These are phyloP conservation scores for Allacma fusca DNA, from an alignment of 2,888 invertebrate genomes.

Conservation along the genomic window DNA sequence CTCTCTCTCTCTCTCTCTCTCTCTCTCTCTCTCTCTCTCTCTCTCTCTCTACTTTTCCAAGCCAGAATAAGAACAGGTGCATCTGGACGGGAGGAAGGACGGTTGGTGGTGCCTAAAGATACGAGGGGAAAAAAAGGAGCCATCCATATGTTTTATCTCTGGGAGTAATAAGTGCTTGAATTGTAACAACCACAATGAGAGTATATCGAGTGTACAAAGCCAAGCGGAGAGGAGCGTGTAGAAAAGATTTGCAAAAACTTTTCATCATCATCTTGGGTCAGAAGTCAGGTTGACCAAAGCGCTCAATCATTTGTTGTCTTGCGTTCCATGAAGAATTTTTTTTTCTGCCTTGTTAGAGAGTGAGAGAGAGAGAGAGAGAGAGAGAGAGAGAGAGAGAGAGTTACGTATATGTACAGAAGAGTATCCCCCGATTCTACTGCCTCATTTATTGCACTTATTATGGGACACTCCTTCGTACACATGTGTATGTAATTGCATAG, in stretches of 20 bases:
- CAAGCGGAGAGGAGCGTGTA: neutral
- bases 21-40: constrained; percentile 13
- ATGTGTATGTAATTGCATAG: constrained; percentile 17
- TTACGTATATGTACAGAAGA: neutral
- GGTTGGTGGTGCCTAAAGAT: neutral
- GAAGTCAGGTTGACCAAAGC: constrained; percentile 29
- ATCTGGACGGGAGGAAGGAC: constrained; percentile 24
- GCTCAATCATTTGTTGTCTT: constrained; percentile 41
- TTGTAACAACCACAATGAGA: neutral
- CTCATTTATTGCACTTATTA: constrained; percentile 35
- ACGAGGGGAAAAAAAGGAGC: neutral
- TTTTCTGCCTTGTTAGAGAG: constrained; percentile 18
- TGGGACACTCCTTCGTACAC: constrained; percentile 33
- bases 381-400: no score
- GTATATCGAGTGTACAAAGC: neutral
- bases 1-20: constrained; percentile 26
- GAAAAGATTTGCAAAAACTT: constrained; percentile 27
- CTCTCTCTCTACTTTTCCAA: neutral
- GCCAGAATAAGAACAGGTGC: constrained; percentile 45
- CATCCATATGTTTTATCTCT: no score
- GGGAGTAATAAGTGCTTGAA: neutral
- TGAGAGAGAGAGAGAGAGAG: neutral
- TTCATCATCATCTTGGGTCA: constrained; percentile 16
- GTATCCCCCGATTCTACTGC: neutral
- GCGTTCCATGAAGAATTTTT: constrained; percentile 12